Evolutionary conservation across 2,888 invertebrate genomes (phyloP).

Genomic region (Stictocephala bisonia): DNA sequence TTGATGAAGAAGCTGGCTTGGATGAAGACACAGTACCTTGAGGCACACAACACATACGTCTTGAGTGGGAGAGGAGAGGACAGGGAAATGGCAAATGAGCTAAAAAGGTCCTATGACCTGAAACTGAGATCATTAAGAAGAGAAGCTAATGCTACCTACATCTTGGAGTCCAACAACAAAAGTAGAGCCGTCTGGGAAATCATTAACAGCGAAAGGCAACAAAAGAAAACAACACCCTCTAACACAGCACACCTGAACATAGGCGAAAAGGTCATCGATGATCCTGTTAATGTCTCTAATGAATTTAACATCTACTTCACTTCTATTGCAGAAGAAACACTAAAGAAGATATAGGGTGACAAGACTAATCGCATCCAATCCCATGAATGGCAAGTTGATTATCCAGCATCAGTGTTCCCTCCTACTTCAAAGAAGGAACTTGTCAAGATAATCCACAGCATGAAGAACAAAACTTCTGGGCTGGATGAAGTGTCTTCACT

Average conservation of each 20-base stretch:
- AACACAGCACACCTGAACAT: not conserved
- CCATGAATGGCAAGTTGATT: not conserved
- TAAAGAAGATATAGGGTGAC: not conserved
- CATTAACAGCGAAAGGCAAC: not conserved
- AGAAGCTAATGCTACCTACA: not conserved
- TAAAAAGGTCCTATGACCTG: constrained; percentile 2
- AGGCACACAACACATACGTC: not conserved
- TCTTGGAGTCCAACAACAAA: not conserved
- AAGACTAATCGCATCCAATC: not conserved
- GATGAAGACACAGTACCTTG: not conserved
- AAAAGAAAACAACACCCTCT: not conserved
- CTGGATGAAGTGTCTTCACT: constrained; percentile 2
- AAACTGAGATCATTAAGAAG: not conserved
- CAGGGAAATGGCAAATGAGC: not conserved
- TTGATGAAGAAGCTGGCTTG: too few relatives aligned
- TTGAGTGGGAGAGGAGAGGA: not conserved
- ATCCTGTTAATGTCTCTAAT: not conserved
- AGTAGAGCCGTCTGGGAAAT: not conserved
- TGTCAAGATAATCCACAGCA: not conserved
- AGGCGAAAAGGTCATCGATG: not conserved
- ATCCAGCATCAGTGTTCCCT: not conserved
- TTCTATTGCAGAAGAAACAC: constrained; percentile 1
- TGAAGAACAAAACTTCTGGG: constrained; percentile 16
- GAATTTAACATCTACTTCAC: not conserved
- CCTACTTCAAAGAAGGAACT: constrained; percentile 8